These are phyloP conservation scores for Calliphora vicina DNA, from an alignment of 1,140 invertebrate genomes.

Conservation along the genomic window DNA sequence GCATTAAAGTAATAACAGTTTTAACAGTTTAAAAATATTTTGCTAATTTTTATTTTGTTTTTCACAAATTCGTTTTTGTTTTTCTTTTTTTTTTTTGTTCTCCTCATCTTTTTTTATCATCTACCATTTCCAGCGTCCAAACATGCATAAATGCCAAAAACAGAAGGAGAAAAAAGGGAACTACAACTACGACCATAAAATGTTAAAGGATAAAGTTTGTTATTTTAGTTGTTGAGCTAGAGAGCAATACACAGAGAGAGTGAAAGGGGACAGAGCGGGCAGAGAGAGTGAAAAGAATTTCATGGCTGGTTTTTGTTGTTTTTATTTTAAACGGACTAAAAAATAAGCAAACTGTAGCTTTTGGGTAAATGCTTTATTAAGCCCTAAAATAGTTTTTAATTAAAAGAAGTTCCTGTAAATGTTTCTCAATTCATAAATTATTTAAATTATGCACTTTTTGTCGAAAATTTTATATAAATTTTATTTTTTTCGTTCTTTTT, in stretches of 20 bases:
- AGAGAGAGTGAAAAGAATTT: too few species aligned
- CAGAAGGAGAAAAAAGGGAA: not conserved
- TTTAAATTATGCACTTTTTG: not conserved
- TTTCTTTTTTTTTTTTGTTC: not conserved
- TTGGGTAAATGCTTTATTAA: slow-evolving; percentile 16
- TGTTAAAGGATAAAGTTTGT: slow-evolving; percentile 9
- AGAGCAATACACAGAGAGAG: too few species aligned
- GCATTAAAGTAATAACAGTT: slow-evolving; percentile 1
- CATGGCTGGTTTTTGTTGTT: not conserved
- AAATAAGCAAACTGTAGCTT: not conserved
- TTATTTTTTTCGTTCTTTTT: not conserved
- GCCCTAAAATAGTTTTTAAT: not conserved
- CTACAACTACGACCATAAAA: not conserved
- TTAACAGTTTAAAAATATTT: slow-evolving; percentile 14
- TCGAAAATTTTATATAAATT: not conserved
- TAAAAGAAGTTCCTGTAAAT: not conserved
- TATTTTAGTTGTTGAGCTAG: not conserved
- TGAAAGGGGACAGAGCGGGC: too few species aligned
- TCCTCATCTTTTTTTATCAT: not conserved
- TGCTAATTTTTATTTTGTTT: slow-evolving; percentile 3
- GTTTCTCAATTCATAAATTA: not conserved
- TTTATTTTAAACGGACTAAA: not conserved
- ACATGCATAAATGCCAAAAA: slow-evolving; percentile 5
- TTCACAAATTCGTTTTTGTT: not conserved
- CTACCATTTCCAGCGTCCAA: not conserved